Base-by-base conservation (phyloP, 2,113 vertebrate genomes). In the Colaptes auratus region DNA sequence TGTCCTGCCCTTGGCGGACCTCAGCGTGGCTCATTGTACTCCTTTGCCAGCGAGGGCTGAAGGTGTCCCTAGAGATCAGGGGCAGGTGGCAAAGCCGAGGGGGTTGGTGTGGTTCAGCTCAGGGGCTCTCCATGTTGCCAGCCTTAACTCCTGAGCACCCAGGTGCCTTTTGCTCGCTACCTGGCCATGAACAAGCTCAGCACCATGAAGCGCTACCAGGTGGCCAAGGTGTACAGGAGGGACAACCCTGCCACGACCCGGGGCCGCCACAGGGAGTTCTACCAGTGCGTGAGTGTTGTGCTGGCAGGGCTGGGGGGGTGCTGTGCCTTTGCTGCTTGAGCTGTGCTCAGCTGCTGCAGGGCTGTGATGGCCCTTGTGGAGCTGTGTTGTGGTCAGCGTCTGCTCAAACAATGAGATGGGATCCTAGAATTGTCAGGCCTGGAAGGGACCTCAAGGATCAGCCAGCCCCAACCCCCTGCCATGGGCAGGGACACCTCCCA, bases 161-260 rank as follows among this genome's bases (percentile, higher is more conserved):
- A 99, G 99, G 99, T 99, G 70, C 99, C 99, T 25, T 99, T 99
- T 24, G 99, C 99, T 72, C 99, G 99, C 56, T 99, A 99, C 78
- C 95, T 99, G 92, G 99, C 99, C 4, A 99, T 99, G 99, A 99
- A 99, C 97, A 99, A 99, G 96, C 98, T 99, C 91, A 98, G 97
- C 86, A 99, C 99, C 96, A 99, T 99, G 83, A 99, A 99, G 76
- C 98, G 99, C 42, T 99, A 99, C 95, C 99, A 99, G 86, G 98
- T 99, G 2, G 99, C 99, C 7, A 99, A 99, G 96, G 99, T 99
- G 6, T 99, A 99, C 97, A 98, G 99, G 39, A 97, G 99, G 50
- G 99, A 99, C 97, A 99, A 99, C 96, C 99, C 99, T 0, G 99
- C 99, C 90, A 99, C 98, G 97, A 99, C 99, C 42, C 56, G 98